These are phyloP conservation scores for Cottus gobio DNA, from an alignment of 2,113 vertebrate genomes.

Conservation along the genomic window DNA sequence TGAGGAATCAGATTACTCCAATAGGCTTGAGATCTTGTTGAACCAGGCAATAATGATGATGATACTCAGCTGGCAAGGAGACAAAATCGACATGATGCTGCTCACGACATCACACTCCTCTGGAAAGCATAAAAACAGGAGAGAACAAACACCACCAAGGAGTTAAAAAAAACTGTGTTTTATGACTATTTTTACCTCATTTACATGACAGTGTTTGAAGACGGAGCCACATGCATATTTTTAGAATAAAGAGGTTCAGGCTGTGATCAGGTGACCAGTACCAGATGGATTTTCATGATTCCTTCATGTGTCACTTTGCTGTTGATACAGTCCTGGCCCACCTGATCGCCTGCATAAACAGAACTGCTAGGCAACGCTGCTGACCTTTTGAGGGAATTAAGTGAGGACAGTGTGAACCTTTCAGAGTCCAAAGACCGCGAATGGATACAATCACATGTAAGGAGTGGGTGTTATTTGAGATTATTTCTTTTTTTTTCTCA, in stretches of 20 bases:
- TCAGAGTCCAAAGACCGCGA: slow-evolving; percentile 52
- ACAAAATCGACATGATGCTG: slow-evolving; percentile 19
- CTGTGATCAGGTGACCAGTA: slow-evolving; percentile 29
- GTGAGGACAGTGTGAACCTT: slow-evolving; percentile 73
- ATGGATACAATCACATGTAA: slow-evolving; percentile 57
- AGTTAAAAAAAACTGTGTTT: slow-evolving; percentile 23
- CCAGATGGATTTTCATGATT: slow-evolving; percentile 44
- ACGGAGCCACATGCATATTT: slow-evolving; percentile 27
- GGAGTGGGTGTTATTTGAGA: slow-evolving; percentile 48
- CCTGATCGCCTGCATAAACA: slow-evolving; percentile 57
- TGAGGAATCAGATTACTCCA: slow-evolving; percentile 72
- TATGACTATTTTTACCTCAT: slow-evolving; percentile 44
- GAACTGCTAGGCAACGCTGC: slow-evolving; percentile 71
- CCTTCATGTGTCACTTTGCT: slow-evolving; percentile 44
- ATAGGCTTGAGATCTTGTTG: slow-evolving; percentile 60
- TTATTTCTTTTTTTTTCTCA: slow-evolving; percentile 35
- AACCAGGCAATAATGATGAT: slow-evolving; percentile 54
- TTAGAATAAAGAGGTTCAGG: slow-evolving; percentile 12
- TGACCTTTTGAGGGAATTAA: slow-evolving; percentile 80
- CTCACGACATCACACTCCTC: slow-evolving; percentile 17
- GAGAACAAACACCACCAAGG: neutral
- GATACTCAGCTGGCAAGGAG: slow-evolving; percentile 27
- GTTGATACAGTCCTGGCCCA: slow-evolving; percentile 38
- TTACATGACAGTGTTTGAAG: slow-evolving; percentile 35
- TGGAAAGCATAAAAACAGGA: slow-evolving; percentile 8